phyloP scores from a whole-genome alignment of 2,113 vertebrate genomes.

The Cololabis saira region DNA sequence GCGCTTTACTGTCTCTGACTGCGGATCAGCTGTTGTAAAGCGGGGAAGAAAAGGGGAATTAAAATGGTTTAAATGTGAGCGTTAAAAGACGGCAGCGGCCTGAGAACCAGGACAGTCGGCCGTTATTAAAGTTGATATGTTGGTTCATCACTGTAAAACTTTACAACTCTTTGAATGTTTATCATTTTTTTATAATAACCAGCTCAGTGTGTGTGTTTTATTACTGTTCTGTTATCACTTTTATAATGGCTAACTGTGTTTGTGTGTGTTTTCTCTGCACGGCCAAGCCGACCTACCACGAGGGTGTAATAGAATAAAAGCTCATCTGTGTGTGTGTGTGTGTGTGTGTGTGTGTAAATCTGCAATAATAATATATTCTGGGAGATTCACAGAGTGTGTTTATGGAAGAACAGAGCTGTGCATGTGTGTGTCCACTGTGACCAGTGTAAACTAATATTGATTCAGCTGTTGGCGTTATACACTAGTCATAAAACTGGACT shows the following conservation, averaged over 20 bases:
- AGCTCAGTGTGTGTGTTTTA: conserved; percentile 46
- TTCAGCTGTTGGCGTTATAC: conserved; percentile 80
- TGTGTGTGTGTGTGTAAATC: conserved; percentile 49
- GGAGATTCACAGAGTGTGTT: conserved; percentile 56
- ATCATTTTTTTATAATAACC: conserved; percentile 72
- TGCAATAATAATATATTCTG: conserved; percentile 72
- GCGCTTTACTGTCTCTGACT: conserved; percentile 51
- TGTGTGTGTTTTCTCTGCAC: conserved; percentile 50
- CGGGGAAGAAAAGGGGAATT: conserved; percentile 22
- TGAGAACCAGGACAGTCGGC: conserved; percentile 40
- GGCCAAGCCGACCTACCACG: conserved; percentile 40
- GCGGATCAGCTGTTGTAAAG: conserved; percentile 34
- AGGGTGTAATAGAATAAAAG: conserved; percentile 63
- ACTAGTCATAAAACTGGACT: conserved; percentile 80
- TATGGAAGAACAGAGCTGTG: conserved; percentile 55
- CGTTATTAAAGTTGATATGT: conserved; percentile 69
- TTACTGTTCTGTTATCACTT: conserved; percentile 61
- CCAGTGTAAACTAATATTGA: conserved; percentile 81
- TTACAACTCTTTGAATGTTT: conserved; percentile 73
- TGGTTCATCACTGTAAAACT: conserved; percentile 74
- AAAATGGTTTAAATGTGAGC: conserved; percentile 50
- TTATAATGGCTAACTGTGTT: conserved; percentile 40
- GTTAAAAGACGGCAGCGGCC: conserved; percentile 32
- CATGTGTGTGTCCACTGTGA: conserved; percentile 63
- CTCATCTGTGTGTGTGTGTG: conserved; percentile 40